phyloP scores from a whole-genome alignment of 2,888 invertebrate species.

The Morinoia aosen region DNA sequence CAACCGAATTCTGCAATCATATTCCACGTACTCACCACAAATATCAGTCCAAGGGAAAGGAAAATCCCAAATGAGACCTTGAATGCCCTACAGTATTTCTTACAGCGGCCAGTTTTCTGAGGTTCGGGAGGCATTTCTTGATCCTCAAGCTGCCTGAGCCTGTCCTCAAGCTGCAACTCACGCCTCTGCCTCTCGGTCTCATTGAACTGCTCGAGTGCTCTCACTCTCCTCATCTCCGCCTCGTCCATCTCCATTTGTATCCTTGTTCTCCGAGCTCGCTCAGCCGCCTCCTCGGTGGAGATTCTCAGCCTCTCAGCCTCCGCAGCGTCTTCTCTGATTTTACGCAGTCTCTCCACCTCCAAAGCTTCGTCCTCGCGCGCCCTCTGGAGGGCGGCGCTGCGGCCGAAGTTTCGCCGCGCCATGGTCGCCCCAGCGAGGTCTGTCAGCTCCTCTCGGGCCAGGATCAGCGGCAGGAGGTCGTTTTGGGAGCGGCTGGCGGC shows the following conservation, averaged over 20 bases:
- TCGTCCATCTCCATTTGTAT: constrained; percentile 51
- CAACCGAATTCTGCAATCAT: too few species aligned
- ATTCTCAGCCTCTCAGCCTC: constrained; percentile 30
- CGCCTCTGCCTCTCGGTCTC: constrained; percentile 38
- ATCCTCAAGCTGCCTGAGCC: constrained; percentile 49
- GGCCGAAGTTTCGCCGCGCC: not conserved
- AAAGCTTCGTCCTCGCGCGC: constrained; percentile 36
- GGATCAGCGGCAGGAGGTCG: constrained; percentile 47
- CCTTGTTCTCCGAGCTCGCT: constrained; percentile 13
- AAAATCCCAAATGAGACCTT: constrained; percentile 46
- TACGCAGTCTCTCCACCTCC: constrained; percentile 41
- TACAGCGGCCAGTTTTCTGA: not conserved
- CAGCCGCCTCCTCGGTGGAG: constrained; percentile 35
- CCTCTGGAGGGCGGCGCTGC: constrained; percentile 30
- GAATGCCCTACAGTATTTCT: constrained; percentile 31
- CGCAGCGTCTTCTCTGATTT: constrained; percentile 42
- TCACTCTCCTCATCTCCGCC: constrained; percentile 44
- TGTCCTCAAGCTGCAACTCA: constrained; percentile 34
- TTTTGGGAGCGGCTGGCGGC: constrained; percentile 27
- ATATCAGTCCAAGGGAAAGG: constrained; percentile 29
- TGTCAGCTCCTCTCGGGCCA: not conserved
- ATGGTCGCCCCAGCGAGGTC: constrained; percentile 30
- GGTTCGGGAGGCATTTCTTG: constrained; percentile 42
- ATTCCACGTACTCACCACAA: constrained; percentile 7
- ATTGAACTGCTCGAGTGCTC: constrained; percentile 43